Percentiles rank a stretch among this genome's conserved stretches.
Evolutionary conservation across 2,888 invertebrate species (phyloP).

Genomic region (Actias luna): DNA sequence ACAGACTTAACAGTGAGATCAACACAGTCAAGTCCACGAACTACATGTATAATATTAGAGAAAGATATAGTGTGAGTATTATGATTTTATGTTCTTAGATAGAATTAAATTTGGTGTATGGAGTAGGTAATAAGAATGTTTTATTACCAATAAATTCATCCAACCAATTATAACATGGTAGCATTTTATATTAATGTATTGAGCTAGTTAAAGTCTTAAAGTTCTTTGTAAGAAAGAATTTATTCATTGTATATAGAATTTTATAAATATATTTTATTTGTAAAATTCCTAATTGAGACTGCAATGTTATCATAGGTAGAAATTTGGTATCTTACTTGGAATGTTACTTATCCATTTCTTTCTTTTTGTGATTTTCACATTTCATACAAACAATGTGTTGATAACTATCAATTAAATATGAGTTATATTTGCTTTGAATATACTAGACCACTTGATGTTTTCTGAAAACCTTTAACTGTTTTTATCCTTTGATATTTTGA

Average conservation of each 20-base stretch:
- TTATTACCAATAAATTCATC: neutral
- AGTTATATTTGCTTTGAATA: no score
- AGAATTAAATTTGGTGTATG: neutral
- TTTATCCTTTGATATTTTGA: no score
- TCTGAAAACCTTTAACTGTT: no score
- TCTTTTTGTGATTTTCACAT: no score
- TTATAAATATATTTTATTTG: neutral
- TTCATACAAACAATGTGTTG: no score
- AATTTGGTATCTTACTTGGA: no score
- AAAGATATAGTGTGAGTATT: conserved; percentile 86
- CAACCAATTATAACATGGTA: neutral
- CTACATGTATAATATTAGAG: conserved; percentile 91
- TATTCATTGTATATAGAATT: neutral
- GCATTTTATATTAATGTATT: neutral
- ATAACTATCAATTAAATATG: no score
- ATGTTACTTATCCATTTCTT: no score
- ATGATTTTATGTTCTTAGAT: neutral
- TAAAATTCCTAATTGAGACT: neutral
- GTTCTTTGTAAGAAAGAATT: neutral
- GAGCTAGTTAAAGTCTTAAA: neutral
- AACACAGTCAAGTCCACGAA: conserved; percentile 62
- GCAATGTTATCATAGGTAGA: no score
- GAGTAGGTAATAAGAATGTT: conserved; percentile 2
- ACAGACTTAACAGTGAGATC: conserved; percentile 73
- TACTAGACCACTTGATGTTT: no score